These are phyloP conservation scores for Pterocles burchelli DNA, from an alignment of 2,113 vertebrate genomes.

Conservation along the genomic window DNA sequence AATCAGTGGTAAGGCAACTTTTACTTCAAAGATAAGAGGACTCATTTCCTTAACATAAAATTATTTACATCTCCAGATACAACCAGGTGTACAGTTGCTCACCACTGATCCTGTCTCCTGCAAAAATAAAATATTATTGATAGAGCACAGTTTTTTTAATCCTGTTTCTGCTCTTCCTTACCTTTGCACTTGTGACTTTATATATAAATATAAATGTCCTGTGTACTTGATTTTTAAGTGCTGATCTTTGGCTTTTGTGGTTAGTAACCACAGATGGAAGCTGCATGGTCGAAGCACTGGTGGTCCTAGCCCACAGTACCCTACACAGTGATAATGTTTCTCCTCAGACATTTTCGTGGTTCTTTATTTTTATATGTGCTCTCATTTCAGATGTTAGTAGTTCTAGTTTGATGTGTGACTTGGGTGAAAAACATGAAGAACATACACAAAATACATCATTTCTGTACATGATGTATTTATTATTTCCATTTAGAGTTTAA, in stretches of 20 bases:
- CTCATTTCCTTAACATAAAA: background rate
- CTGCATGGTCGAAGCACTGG: background rate
- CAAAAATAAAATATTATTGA: background rate
- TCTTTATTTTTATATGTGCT: background rate
- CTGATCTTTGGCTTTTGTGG: background rate
- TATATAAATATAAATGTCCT: background rate
- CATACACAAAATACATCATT: background rate
- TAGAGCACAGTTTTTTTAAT: background rate
- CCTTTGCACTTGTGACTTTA: background rate
- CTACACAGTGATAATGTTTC: background rate
- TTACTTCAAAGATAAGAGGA: background rate
- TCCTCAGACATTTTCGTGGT: background rate
- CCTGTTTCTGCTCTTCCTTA: background rate
- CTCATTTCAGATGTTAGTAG: background rate
- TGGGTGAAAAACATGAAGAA: background rate
- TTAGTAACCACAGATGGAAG: background rate
- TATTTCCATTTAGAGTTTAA: background rate
- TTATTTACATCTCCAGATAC: background rate
- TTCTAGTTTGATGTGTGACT: background rate
- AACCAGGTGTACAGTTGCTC: background rate
- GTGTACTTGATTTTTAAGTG: background rate
- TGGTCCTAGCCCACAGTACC: background rate
- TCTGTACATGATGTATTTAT: background rate
- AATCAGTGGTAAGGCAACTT: background rate
- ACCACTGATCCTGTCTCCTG: background rate